Evolutionary conservation across 2,113 vertebrate genomes (phyloP), one percentile per base, ranked within the genome.

Genomic region (Pseudorhombus dupliciocellatus): DNA sequence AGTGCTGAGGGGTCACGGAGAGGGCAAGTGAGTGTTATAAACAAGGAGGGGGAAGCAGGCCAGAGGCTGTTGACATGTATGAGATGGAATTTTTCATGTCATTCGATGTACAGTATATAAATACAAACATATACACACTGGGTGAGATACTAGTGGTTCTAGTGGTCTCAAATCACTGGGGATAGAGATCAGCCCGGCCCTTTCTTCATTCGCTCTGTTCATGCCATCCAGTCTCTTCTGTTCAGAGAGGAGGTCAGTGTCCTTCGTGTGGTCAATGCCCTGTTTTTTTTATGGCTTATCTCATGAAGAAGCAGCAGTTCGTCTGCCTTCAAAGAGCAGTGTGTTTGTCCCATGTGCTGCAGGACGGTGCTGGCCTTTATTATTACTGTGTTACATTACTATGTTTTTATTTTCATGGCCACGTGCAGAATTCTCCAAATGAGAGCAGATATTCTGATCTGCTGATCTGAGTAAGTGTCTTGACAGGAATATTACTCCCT

Each of bases 11-110:
- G 44, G 50, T 16, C 40, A 26, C 1, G 15, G 14, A 5, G n/a
- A 21, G 54, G 30, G 5, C 7, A 53, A 51, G 37, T 66, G n/a
- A 1, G 24, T 64, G 51, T 26, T 73, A 48, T 44, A 51, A 75
- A 66, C 16, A 24, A 52, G 54, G 48, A 21, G 30, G 26, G 16
- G 10, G 2, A 26, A 51, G 8, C 9, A 37, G 34, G 34, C 34
- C 11, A 12, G 34, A 11, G 34, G 12, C 34, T 37, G 34, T 37
- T 37, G 34, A 37, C 34, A 37, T 37, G 34, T 18, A 16, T 16
- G 18, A 18, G 21, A 24, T 50, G 15, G 25, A 54, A 46, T 42
- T 26, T 1, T 37, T 28, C 2, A 34, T 62, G 40, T 46, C 16
- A 46, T 46, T 37, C 4, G 34, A 37, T 37, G 34, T 2, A 10